Base-by-base conservation (phyloP, 2,888 invertebrate genomes). In the Coenonympha glycerion region DNA sequence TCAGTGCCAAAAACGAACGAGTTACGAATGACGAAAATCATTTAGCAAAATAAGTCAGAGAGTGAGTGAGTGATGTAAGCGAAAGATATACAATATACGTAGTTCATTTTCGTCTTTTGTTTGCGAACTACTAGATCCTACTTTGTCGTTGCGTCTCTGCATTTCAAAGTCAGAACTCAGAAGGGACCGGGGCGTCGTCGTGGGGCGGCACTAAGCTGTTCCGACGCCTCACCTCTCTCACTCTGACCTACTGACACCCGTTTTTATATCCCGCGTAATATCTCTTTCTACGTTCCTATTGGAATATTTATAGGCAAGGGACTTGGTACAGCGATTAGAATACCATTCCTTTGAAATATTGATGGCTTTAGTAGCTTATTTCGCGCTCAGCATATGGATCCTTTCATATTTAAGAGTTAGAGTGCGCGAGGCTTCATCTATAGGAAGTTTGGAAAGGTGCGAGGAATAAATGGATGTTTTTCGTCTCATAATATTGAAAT, bases 291-390 rank as follows among this genome's bases (percentile, higher is more conserved):
- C 64, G 61, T 59, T 63, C 67, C 69, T 71, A 63, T 76, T 81
- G 65, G 67, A 85, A 84, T 83, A 86, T 86, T 86, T 80, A 86
- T 79, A 69, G 66, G 65, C 60, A 58, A 69, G 71, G 72, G 73
- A 69, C 70, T 67, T 15, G 68, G 64, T 63, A 62, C 64, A 63
- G 67, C 79, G 80, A 83, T 83, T 79, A 82, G 77, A 78, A 79
- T 73, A 74, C 72, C 74, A 71, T 84, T 79, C 76, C 74, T 76
- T 73, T 69, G 69, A 72, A 72, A 71, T 71, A 73, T 74, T 69
- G 71, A 69, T 70, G 67, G 68, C 61, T 67, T 69, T 66, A 68
- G 66, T 59, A 62, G 72, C 71, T 78, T 73, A 76, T 70, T 73
- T 69, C 69, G 70, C 70, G 63, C 65, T 61, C 61, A 68, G 65